These are phyloP conservation scores for Calyptomena viridis DNA, from an alignment of 2,113 vertebrate genomes.

Conservation along the genomic window DNA sequence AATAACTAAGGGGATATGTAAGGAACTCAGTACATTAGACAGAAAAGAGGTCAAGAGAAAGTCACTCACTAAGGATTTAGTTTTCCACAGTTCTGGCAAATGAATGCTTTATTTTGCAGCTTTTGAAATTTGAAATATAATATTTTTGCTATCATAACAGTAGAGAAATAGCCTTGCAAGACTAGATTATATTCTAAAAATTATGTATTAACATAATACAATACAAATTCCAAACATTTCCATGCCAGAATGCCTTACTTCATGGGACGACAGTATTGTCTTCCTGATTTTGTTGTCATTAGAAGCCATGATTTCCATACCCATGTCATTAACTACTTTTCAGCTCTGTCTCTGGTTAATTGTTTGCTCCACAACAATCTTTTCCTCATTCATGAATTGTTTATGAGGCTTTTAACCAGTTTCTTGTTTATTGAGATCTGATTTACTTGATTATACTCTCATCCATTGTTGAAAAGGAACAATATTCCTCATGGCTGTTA, in stretches of 20 bases:
- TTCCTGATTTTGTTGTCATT: background rate
- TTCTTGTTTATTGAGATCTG: background rate
- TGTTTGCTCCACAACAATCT: background rate
- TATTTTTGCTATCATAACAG: background rate
- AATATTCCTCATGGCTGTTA: background rate
- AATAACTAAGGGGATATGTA: background rate
- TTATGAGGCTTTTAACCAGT: constrained; percentile 35
- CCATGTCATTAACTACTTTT: background rate
- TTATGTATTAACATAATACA: background rate
- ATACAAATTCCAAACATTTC: background rate
- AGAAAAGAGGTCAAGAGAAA: background rate
- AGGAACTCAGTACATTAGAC: background rate
- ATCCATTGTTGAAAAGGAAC: background rate
- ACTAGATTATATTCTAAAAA: background rate
- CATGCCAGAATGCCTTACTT: background rate
- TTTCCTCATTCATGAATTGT: constrained; percentile 22
- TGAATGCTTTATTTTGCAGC: background rate
- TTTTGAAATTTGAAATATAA: background rate
- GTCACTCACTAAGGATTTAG: background rate
- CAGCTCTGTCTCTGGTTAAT: background rate
- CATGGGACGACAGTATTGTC: background rate
- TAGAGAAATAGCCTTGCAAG: background rate
- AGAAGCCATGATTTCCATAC: background rate
- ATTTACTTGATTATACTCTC: background rate
- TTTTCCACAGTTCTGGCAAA: background rate